A percentile compares a stretch with the other conserved stretches of the same genome.
phyloP scores from a whole-genome alignment of 2,888 invertebrate genomes.

The Criorhina ranunculi region DNA sequence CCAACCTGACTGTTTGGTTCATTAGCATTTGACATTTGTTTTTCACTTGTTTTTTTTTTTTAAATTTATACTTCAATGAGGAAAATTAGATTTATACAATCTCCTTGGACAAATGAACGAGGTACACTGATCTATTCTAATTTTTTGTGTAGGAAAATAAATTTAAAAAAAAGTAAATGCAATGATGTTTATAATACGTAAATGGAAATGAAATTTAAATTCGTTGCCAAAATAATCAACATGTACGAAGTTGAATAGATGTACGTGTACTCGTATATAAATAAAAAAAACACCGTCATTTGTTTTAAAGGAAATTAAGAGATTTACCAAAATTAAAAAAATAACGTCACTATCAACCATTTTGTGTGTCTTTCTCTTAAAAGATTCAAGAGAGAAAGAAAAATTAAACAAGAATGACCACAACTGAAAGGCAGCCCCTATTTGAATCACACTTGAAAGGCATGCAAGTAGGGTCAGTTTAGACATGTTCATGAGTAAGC shows the following conservation, averaged over 20 bases:
- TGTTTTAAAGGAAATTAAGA: neutral
- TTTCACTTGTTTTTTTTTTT: neutral
- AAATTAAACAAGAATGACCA: too few species aligned
- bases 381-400: too few species aligned
- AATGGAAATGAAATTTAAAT: constrained; percentile 17
- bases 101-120: constrained; percentile 16
- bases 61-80: neutral
- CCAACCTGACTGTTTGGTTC: constrained; percentile 52
- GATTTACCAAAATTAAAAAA: too few species aligned
- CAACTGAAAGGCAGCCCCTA: too few species aligned
- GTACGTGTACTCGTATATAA: neutral
- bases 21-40: constrained; percentile 54
- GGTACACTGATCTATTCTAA: constrained; percentile 7
- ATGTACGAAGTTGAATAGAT: constrained; percentile 3
- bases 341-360: too few species aligned
- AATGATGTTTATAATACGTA: constrained; percentile 12
- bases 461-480: too few species aligned
- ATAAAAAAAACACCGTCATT: neutral
- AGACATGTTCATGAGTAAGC: too few species aligned
- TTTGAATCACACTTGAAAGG: too few species aligned
- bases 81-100: constrained; percentile 4
- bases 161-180: constrained; percentile 2
- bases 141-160: constrained; percentile 24
- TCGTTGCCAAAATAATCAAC: constrained; percentile 30
- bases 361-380: too few species aligned